Evolutionary conservation across 2,113 vertebrate genomes (phyloP).

Genomic region (Fregetta grallaria): DNA sequence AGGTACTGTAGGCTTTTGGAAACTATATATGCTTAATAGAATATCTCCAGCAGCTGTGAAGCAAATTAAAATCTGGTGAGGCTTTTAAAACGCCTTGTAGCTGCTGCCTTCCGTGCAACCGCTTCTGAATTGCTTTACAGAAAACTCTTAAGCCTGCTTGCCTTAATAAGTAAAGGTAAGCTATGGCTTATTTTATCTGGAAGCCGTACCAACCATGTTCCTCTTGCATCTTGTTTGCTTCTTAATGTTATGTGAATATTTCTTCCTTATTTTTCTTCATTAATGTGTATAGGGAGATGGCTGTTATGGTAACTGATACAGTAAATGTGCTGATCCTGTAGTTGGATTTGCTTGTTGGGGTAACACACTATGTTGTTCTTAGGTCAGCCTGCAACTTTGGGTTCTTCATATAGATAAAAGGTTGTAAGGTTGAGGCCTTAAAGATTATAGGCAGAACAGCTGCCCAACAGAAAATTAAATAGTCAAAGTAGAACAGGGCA

Average conservation of each 20-base stretch:
- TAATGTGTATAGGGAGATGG: rapidly evolving
- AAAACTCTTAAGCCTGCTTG: background rate
- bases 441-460: background rate
- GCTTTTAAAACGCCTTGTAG: background rate
- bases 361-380: rapidly evolving
- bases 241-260: background rate
- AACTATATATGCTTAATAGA: rapidly evolving
- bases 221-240: background rate
- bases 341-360: background rate
- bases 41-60: rapidly evolving
- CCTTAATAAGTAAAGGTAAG: background rate
- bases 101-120: background rate
- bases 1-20: rapidly evolving
- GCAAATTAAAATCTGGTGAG: background rate
- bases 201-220: rapidly evolving
- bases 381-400: background rate
- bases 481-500: background rate
- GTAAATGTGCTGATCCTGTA: background rate
- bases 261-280: background rate
- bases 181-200: background rate
- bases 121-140: background rate
- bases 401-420: background rate
- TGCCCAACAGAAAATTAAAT: background rate
- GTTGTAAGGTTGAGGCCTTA: background rate
- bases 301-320: background rate